Conservation (phyloP, 1,140 invertebrate genomes). For the Globodera ellingtonae region DNA sequence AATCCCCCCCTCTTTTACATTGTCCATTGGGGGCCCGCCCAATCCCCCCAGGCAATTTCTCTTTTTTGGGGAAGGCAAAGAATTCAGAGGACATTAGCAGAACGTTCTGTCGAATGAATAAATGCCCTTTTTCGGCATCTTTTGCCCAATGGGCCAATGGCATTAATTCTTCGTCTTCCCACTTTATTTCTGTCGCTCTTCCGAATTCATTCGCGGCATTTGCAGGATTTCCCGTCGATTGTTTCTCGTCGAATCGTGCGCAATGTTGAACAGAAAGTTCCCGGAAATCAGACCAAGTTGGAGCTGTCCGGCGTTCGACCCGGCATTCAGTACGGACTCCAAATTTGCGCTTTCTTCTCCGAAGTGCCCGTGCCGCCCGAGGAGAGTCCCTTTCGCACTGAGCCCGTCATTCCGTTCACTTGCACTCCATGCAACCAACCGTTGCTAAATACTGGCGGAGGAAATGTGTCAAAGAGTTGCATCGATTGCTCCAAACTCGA, state of each 20-base stretch:
- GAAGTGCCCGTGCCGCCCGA: not conserved
- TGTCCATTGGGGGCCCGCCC: slow-evolving; percentile 41
- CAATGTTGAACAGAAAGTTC: slow-evolving; percentile 36
- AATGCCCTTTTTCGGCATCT: too few species aligned
- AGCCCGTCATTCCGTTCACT: slow-evolving; percentile 46
- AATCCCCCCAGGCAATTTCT: not conserved
- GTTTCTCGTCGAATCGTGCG: slow-evolving; percentile 37
- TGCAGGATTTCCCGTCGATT: slow-evolving; percentile 36
- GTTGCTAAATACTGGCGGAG: not conserved
- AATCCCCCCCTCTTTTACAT: slow-evolving; percentile 43
- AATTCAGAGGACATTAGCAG: too few species aligned
- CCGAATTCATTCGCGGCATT: not conserved
- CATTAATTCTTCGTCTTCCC: too few species aligned
- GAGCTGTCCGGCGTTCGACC: slow-evolving; percentile 32
- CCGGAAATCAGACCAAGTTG: slow-evolving; percentile 44
- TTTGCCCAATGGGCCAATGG: too few species aligned
- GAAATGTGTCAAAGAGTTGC: slow-evolving; percentile 15
- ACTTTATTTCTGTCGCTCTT: too few species aligned
- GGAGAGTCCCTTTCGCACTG: slow-evolving; percentile 40
- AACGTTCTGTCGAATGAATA: too few species aligned
- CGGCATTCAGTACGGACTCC: slow-evolving; percentile 43
- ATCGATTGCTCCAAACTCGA: slow-evolving; percentile 51
- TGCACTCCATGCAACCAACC: slow-evolving; percentile 31
- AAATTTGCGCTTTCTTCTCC: slow-evolving; percentile 50
- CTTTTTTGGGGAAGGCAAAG: too few species aligned